Evolutionary conservation across 2,113 vertebrate genomes (phyloP), one percentile per base, ranked within the genome.

Genomic region (Trochalopteron elliotii): DNA sequence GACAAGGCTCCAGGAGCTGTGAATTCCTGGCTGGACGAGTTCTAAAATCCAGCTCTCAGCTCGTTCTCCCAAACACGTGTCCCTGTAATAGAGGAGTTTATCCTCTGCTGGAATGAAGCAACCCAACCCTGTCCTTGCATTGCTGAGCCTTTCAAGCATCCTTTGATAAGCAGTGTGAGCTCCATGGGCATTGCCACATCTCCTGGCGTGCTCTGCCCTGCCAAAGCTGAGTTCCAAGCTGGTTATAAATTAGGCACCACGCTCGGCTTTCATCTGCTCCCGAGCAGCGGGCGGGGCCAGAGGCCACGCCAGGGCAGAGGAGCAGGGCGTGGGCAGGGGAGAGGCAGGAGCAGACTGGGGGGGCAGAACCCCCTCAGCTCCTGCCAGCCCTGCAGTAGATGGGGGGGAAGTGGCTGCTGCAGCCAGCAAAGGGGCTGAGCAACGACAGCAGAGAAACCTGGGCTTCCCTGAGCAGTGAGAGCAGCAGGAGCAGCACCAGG

Each of bases 151-250:
- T 96, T 94, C 95, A 96, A 95, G 90, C 96, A 94, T 56, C 84
- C 25, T 87, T 97, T 96, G 96, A 97, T 97, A 97, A 97, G 94
- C 95, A 91, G 47, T 25, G 64, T 83, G 94, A 95, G 94, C 82
- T 97, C 95, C 87, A 40, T 87, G 16, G 90, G 95, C 90, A 60
- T 97, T 97, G 94, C 95, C 68, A 87, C 96, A 97, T 94, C 95
- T 42, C 49, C 40, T 45, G 90, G 96, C 96, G 92, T 96, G 94
- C 94, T 97, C 79, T 79, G 82, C 92, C 76, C 92, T 93, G 94
- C 95, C 96, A 96, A 95, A 93, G 72, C 82, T 60, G 30, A 30
- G 33, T 76, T 95, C 76, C 90, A 87, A 87, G 90, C 69, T 57
- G 69, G 28, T 91, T 94, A 79, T 76, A 94, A 96, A 94, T 97